Evolutionary conservation across 2,797 vertebrate species (phyloP), one percentile per base, ranked within the genome.

Genomic region (Schizopygopsis pylzovi): DNA sequence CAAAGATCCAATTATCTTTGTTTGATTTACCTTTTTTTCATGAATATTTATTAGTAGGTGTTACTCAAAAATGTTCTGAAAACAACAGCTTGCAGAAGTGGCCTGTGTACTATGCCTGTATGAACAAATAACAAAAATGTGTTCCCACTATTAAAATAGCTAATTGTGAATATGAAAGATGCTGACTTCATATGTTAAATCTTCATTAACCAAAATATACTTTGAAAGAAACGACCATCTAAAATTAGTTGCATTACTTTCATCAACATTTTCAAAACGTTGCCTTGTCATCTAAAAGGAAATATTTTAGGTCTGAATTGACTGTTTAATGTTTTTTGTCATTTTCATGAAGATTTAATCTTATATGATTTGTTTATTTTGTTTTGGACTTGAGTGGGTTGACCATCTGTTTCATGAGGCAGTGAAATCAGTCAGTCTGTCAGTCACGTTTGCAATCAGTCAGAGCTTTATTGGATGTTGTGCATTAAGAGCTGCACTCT

Each of bases 381-480:
- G 37, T 59, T 25, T 18, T 45, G 77, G 39, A 9, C 37, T 20
- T 59, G 61, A 65, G 33, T 65, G 28, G 25, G 61, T 47, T 18
- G 47, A 41, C 12, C 65, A 70, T 81, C 22, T 61, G 77, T 77
- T 89, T 93, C 89, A 86, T 86, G 41, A 83, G 15, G 41, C 47
- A 39, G 73, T 39, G 56, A 86, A 85, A 87, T 18, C 56, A 83
- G 91, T 95, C 92, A 92, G 92, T 93, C 91, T 85, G 85, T 84
- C 86, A 90, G 73, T 84, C 83, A 70, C 63, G 39, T 52, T 73
- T 49, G 84, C 82, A 82, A 87, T 90, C 89, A 88, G 83, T 89
- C 85, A 85, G 91, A 49, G 88, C 92, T 93, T 93, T 91, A 92
- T 93, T 93, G 92, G 94, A 94, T 94, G 90, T 93, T 92, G 91